phyloP scores from a whole-genome alignment of 1,140 invertebrate species.

The Charaxes varanes region DNA sequence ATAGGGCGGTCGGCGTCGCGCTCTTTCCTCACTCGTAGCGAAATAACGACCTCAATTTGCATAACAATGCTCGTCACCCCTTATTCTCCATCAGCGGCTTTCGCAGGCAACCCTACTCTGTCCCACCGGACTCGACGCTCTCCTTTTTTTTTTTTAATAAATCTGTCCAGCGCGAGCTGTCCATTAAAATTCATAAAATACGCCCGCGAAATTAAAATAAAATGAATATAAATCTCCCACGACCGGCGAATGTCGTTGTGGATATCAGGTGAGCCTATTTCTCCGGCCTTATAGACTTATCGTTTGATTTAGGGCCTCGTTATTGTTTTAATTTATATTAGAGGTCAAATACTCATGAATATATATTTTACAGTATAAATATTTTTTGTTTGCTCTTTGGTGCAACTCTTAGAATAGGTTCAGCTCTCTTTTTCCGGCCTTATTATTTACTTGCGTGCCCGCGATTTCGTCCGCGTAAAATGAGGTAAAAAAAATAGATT shows the following conservation, averaged over 20 bases:
- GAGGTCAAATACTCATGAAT: background rate
- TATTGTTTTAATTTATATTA: conserved; percentile 2
- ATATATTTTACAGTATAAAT: no score
- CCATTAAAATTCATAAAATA: conserved; percentile 41
- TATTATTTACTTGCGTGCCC: no score
- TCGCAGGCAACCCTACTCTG: conserved; percentile 51
- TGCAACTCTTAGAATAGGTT: no score
- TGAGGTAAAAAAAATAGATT: no score
- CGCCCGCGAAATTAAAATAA: conserved; percentile 25
- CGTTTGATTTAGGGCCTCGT: conserved; percentile 19
- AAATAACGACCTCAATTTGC: conserved; percentile 74
- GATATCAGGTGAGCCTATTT: conserved; percentile 5
- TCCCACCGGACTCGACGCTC: conserved; percentile 61
- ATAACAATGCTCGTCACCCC: conserved; percentile 73
- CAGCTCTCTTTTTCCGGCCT: no score
- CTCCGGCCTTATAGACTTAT: conserved; percentile 19
- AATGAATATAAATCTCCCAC: conserved; percentile 24
- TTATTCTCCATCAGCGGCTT: conserved; percentile 66
- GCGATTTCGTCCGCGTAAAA: no score
- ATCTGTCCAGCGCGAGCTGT: conserved; percentile 45
- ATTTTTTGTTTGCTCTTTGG: no score
- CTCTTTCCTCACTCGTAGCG: conserved; percentile 70
- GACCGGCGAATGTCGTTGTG: conserved; percentile 8
- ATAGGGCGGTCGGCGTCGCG: conserved; percentile 58
- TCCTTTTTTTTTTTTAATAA: conserved; percentile 57